A percentile compares a stretch with the other conserved stretches of the same genome.
Conservation (phyloP, 2,113 vertebrate species). For the Malaclemys terrapin region DNA sequence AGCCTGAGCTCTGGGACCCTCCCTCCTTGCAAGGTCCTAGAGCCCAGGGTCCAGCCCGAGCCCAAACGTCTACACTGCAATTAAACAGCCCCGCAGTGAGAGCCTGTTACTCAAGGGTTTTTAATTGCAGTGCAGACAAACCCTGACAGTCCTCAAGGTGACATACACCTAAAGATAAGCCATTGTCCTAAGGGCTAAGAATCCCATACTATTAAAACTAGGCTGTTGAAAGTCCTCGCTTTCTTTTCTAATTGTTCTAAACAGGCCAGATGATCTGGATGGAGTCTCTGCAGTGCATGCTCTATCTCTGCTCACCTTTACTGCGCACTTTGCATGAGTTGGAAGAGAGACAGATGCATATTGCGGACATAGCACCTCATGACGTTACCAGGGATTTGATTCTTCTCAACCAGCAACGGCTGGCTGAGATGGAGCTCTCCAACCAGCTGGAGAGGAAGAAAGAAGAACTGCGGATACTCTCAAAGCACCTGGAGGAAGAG, state of each 20-base stretch:
- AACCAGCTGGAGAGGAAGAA: constrained; percentile 88
- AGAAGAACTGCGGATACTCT: constrained; percentile 81
- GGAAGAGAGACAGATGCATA: constrained; percentile 85
- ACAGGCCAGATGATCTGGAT: constrained; percentile 90
- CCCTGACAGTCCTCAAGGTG: background rate
- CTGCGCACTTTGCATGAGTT: constrained; percentile 84
- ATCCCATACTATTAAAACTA: background rate
- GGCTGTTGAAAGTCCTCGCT: background rate
- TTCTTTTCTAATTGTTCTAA: background rate
- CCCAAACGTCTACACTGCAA: background rate
- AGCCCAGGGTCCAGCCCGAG: background rate
- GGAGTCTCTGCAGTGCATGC: constrained; percentile 83
- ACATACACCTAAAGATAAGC: background rate
- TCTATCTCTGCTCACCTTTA: constrained; percentile 86
- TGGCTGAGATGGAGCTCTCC: constrained; percentile 88
- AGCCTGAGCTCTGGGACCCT: background rate
- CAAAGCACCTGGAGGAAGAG: constrained; percentile 84
- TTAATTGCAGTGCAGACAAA: background rate
- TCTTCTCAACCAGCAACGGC: constrained; percentile 86
- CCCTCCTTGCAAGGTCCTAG: background rate
- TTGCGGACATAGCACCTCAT: constrained; percentile 86
- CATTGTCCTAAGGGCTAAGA: background rate
- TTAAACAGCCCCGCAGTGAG: background rate
- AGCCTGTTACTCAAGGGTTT: background rate
- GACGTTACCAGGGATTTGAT: constrained; percentile 88